A percentile compares a stretch with the other conserved stretches of the same genome.
phyloP scores from a whole-genome alignment of 2,888 invertebrate genomes.

The Pyrochroa serraticornis region DNA sequence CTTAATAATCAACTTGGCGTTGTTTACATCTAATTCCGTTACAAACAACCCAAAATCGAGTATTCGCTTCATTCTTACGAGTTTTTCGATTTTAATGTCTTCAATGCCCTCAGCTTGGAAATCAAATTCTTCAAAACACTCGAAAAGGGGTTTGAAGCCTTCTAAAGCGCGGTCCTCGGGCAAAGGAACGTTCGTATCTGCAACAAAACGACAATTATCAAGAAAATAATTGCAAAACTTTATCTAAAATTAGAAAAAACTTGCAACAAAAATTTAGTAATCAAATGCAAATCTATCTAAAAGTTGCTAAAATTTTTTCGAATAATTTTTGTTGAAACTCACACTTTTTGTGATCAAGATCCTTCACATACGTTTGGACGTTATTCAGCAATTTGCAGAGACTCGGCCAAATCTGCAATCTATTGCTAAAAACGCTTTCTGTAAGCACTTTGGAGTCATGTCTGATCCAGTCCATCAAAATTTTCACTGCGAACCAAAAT shows the following conservation, averaged over 20 bases:
- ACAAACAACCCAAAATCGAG: slow-evolving; percentile 61
- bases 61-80: slow-evolving; percentile 61
- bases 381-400: slow-evolving; percentile 76
- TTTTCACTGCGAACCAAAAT: slow-evolving; percentile 66
- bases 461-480: slow-evolving; percentile 75
- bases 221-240: slow-evolving; percentile 15
- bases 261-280: slow-evolving; percentile 10
- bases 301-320: too few relatives aligned
- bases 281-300: too few relatives aligned
- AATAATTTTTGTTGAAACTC: slow-evolving; percentile 55
- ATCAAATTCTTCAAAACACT: slow-evolving; percentile 64
- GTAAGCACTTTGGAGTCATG: slow-evolving; percentile 62
- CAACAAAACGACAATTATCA: slow-evolving; percentile 30
- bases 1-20: slow-evolving; percentile 52
- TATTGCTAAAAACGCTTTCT: slow-evolving; percentile 62
- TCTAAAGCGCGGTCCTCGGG: slow-evolving; percentile 81
- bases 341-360: slow-evolving; percentile 64
- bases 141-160: slow-evolving; percentile 77
- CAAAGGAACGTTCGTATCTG: slow-evolving; percentile 70
- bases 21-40: slow-evolving; percentile 58
- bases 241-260: too few relatives aligned
- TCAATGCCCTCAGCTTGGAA: slow-evolving; percentile 59
- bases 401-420: slow-evolving; percentile 79
- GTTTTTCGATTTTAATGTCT: slow-evolving; percentile 56
- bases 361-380: slow-evolving; percentile 61